Percentiles rank a stretch among this genome's conserved stretches.
Evolutionary conservation across 2,797 vertebrate species (phyloP).

Genomic region (Onychomys leucogaster): DNA sequence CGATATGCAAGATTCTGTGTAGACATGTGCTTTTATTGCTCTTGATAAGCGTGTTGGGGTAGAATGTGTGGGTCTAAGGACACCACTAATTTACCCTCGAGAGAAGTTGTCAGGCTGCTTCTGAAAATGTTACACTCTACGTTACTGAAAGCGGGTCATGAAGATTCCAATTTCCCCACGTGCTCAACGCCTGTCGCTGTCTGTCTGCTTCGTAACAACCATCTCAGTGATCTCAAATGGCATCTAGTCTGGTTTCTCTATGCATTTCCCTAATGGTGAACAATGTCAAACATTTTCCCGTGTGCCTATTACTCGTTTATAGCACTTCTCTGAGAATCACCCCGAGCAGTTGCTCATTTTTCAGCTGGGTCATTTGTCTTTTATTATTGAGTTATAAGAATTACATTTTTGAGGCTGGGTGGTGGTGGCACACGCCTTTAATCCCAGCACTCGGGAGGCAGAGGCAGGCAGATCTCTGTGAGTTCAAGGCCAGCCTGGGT

Average conservation of each 20-base stretch:
- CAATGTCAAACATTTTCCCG: not conserved
- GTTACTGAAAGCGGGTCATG: not conserved
- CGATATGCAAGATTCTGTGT: not conserved
- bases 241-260: conserved; percentile 9
- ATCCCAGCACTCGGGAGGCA: too few relatives aligned
- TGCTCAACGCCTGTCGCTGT: not conserved
- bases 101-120: not conserved
- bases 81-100: not conserved
- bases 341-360: not conserved
- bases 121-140: not conserved
- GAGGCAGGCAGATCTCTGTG: too few relatives aligned
- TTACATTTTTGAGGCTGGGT: too few relatives aligned
- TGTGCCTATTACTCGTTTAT: not conserved
- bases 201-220: not conserved
- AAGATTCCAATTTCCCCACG: not conserved
- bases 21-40: not conserved
- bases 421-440: too few relatives aligned
- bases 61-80: not conserved
- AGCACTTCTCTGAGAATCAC: conserved; percentile 28
- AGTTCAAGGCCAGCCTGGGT: too few relatives aligned
- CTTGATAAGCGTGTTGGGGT: not conserved
- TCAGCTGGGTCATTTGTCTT: conserved; percentile 40
- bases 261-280: conserved; percentile 25
- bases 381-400: conserved; percentile 3
- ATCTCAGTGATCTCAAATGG: not conserved